Percentiles rank a stretch among this genome's conserved stretches.
Conservation (phyloP, 2,113 vertebrate species). For the Tachysurus fulvidraco region DNA sequence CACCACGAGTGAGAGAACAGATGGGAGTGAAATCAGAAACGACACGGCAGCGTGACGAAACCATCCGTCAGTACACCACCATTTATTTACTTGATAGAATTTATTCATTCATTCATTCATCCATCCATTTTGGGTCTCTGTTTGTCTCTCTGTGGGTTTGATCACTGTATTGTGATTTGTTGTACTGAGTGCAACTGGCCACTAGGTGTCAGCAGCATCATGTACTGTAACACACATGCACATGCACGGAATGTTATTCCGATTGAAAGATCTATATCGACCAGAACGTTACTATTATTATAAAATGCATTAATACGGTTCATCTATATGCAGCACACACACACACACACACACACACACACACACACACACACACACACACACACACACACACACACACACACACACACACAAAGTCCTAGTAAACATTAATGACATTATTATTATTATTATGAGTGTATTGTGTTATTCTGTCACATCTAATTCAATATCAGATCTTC, state of each 20-base stretch:
- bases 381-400: neutral
- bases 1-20: neutral
- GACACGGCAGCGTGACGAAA: neutral
- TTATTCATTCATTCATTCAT: too few relatives aligned
- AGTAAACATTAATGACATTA: neutral
- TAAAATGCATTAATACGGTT: too few relatives aligned
- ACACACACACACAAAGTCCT: neutral
- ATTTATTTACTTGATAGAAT: too few relatives aligned
- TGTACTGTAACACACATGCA: neutral
- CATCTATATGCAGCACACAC: neutral
- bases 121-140: neutral
- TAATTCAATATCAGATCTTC: neutral
- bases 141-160: neutral
- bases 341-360: neutral
- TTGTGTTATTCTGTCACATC: neutral
- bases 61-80: neutral
- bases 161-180: neutral
- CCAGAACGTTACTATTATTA: too few relatives aligned
- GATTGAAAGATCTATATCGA: too few relatives aligned
- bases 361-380: neutral
- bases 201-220: constrained; percentile 47
- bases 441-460: neutral
- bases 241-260: neutral
- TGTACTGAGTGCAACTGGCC: neutral
- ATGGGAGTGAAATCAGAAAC: neutral